Conservation (phyloP, 2,888 invertebrate genomes). For the Tricholauxania praeusta region DNA sequence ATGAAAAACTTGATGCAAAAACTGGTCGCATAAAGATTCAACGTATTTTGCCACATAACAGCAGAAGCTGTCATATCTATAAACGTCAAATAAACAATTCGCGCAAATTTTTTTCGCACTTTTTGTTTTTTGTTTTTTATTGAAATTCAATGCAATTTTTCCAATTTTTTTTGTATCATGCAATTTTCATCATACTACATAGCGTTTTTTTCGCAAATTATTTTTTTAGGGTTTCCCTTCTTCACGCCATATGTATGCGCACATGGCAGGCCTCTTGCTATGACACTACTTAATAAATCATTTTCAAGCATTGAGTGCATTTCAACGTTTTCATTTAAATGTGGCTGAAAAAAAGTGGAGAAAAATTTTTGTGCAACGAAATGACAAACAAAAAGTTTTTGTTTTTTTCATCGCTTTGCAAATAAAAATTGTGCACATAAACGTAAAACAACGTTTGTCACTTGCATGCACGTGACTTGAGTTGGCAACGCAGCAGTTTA, state of each 20-base stretch:
- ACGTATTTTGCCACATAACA: background rate
- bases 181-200: background rate
- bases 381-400: no score
- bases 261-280: background rate
- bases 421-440: background rate
- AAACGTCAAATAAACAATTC: slow-evolving; percentile 24
- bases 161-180: background rate
- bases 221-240: background rate
- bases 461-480: slow-evolving; percentile 3
- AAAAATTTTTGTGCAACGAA: background rate
- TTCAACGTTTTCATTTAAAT: background rate
- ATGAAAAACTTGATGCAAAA: background rate
- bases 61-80: slow-evolving; percentile 10
- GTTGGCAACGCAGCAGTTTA: background rate
- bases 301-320: slow-evolving; percentile 1
- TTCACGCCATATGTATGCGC: background rate
- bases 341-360: background rate
- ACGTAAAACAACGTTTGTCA: background rate
- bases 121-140: background rate
- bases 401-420: no score
- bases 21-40: background rate
- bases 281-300: slow-evolving; percentile 7
- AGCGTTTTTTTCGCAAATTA: background rate
- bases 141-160: no score
- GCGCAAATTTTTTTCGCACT: background rate